Evolutionary conservation across 2,113 vertebrate species (phyloP), one percentile per base, ranked within the genome.

Genomic region (Pimephales promelas): DNA sequence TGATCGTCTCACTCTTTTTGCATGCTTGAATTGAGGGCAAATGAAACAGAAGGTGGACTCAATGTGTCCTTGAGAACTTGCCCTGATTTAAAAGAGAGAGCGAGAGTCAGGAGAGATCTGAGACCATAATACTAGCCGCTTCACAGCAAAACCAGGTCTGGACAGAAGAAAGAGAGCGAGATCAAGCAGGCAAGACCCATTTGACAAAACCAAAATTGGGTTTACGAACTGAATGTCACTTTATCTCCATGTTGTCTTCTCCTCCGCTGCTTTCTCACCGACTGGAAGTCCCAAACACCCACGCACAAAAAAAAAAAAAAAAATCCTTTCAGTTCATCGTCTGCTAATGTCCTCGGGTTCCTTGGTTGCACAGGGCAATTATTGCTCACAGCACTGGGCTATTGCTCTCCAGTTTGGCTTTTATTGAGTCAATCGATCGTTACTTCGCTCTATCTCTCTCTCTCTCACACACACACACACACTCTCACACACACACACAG

Each of bases 401-500:
- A 86, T 85, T 89, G 87, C 88, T 88, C 89, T 89, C 84, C 83
- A 43, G 77, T 92, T 92, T 89, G 89, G 81, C 78, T 88, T 91
- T 92, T 90, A 93, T 92, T 92, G 89, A 91, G 83, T 89, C 92
- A 85, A 92, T 94, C 86, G 89, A 93, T 93, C 89, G 90, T 76
- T 86, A 84, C 49, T 88, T 84, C 77, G 20, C 87, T 90, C 66
- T 83, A 81, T 87, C 85, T 82, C 85, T 75, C 83, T 80, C 62
- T 66, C 78, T 40, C 56, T 72, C 77, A 22, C 43, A 73, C 81
- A 66, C 62, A 56, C 52, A 84, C 54, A 8, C 18, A 20, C 52
- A 3, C 64, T 22, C 54, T 79, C 40, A 40, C 40, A 40, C 40
- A 40, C 36, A 40, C 36, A 57, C 34, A 64, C 45, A 77, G 43